A percentile compares a stretch with the other conserved stretches of the same genome.
Conservation (phyloP, 1,140 invertebrate species). For the Lithobius niger region DNA sequence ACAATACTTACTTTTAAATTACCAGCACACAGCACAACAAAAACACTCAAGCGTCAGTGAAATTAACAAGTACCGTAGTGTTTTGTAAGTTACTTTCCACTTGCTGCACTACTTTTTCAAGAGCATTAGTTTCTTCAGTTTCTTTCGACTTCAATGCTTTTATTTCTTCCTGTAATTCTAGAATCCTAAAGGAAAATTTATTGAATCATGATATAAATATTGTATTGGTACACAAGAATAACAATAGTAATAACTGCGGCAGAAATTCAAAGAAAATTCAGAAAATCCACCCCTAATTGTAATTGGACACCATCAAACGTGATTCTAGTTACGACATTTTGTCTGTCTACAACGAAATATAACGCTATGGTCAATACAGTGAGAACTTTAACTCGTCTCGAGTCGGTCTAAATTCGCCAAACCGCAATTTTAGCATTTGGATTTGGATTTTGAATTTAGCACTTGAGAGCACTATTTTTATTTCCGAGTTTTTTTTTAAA, state of each 20-base stretch:
- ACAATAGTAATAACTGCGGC: neutral
- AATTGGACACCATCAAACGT: neutral
- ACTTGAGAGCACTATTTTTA: too few species aligned
- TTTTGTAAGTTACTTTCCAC: slow-evolving; percentile 2
- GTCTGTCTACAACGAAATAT: too few species aligned
- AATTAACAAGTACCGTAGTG: neutral
- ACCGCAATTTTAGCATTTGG: too few species aligned
- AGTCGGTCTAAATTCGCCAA: too few species aligned
- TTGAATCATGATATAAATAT: too few species aligned
- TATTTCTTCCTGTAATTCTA: neutral
- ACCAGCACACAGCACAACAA: neutral
- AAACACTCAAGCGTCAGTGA: neutral
- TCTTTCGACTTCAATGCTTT: neutral
- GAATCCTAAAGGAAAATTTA: neutral
- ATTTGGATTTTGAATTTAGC: too few species aligned
- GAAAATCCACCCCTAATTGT: neutral
- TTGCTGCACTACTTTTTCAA: slow-evolving; percentile 7
- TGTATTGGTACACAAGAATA: neutral
- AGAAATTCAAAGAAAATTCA: neutral
- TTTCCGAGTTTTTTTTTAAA: too few species aligned
- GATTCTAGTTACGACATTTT: too few species aligned
- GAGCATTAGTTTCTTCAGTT: neutral
- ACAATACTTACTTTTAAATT: neutral
- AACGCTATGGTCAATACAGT: neutral
- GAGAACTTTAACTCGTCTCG: too few species aligned